Conservation (phyloP, 53 echinoderm and acorn worm species). For the Apostichopus leukothele region DNA sequence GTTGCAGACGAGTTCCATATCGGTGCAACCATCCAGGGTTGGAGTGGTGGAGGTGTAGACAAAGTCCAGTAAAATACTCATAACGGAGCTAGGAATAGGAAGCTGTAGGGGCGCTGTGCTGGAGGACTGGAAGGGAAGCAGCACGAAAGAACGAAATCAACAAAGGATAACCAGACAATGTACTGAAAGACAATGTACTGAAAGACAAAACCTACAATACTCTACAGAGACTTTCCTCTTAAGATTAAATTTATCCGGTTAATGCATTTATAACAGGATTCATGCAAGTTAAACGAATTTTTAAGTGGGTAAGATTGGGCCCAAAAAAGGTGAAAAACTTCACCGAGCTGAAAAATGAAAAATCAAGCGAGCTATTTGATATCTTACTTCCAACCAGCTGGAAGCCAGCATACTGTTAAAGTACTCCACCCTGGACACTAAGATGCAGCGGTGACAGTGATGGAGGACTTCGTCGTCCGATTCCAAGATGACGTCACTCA, state of each 20-base stretch:
- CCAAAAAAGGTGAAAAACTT: too few relatives aligned
- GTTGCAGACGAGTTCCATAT: conserved; percentile 84
- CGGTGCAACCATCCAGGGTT: conserved; percentile 46
- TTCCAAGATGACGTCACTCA: conserved; percentile 76
- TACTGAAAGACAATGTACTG: not conserved
- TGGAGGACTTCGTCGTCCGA: conserved; percentile 71
- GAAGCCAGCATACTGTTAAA: conserved; percentile 94
- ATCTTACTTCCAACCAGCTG: conserved; percentile 92
- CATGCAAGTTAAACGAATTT: too few relatives aligned
- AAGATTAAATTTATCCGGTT: not conserved
- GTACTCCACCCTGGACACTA: conserved; percentile 94
- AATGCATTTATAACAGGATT: too few relatives aligned
- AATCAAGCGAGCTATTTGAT: too few relatives aligned
- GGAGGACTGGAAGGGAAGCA: conserved; percentile 59
- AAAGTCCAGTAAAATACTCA: conserved; percentile 72
- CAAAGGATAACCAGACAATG: not conserved
- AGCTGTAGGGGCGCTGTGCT: conserved; percentile 77
- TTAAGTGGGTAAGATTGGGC: too few relatives aligned
- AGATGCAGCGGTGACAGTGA: conserved; percentile 84
- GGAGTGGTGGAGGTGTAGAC: conserved; percentile 81
- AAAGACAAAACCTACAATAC: not conserved
- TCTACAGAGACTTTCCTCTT: not conserved
- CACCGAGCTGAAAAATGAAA: too few relatives aligned
- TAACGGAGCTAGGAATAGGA: conserved; percentile 70
- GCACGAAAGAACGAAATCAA: not conserved